phyloP scores from a whole-genome alignment of 64 coral and sea anemone genomes.

The Stichodactyla helianthus region DNA sequence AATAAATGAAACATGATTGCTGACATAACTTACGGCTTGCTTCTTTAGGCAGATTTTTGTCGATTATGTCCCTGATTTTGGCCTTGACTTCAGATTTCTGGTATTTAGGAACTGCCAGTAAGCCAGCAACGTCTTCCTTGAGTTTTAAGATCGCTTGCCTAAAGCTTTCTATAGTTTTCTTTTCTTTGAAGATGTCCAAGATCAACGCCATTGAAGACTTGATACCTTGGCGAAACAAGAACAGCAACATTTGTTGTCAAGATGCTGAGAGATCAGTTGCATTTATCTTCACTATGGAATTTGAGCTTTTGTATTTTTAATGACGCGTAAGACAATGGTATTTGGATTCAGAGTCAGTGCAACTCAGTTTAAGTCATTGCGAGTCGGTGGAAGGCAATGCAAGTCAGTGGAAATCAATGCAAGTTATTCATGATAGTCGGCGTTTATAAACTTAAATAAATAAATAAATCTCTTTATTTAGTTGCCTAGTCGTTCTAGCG shows the following conservation, averaged over 20 bases:
- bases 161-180: slow-evolving; percentile 28
- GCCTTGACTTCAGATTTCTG: slow-evolving; percentile 31
- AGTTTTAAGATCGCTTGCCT: slow-evolving; percentile 26
- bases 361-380: too few species aligned
- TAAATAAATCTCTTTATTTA: too few species aligned
- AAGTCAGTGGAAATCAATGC: too few species aligned
- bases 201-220: slow-evolving; percentile 35
- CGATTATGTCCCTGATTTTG: slow-evolving; percentile 20
- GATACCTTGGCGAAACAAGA: slow-evolving; percentile 5
- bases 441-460: too few species aligned
- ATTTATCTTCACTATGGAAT: too few species aligned
- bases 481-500: too few species aligned
- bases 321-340: too few species aligned
- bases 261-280: background rate
- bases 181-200: slow-evolving; percentile 38
- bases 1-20: too few species aligned
- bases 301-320: too few species aligned
- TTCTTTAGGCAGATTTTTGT: slow-evolving; percentile 29
- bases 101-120: slow-evolving; percentile 26
- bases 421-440: too few species aligned
- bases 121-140: slow-evolving; percentile 39
- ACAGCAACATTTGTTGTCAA: background rate
- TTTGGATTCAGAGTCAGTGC: too few species aligned
- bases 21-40: slow-evolving; percentile 17
- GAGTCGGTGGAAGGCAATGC: too few species aligned